Conservation (phyloP, 1,140 invertebrate species). For the Tachypleus tridentatus region DNA sequence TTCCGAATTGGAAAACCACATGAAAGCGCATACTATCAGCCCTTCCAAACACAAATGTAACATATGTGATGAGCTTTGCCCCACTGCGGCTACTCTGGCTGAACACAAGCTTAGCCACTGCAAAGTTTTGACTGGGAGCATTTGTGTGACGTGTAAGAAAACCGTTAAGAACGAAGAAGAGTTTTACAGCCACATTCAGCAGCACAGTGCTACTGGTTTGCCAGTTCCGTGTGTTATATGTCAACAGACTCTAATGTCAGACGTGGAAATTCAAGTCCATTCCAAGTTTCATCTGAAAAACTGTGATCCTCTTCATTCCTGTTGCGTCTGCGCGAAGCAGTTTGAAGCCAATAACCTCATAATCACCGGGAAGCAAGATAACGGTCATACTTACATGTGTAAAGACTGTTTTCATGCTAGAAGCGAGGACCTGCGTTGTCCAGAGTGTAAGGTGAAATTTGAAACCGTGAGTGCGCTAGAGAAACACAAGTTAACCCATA, state of each 20-base stretch:
- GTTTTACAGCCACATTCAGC: conserved; percentile 45
- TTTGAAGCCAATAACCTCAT: conserved; percentile 32
- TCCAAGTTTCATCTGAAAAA: conserved; percentile 54
- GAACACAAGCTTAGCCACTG: conserved; percentile 88
- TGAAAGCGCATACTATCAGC: conserved; percentile 46
- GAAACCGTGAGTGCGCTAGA: conserved; percentile 42
- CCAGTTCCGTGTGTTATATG: conserved; percentile 75
- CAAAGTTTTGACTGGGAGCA: conserved; percentile 44
- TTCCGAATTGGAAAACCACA: conserved; percentile 77
- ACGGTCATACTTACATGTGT: conserved; percentile 40
- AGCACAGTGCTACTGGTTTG: conserved; percentile 40
- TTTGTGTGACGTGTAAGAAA: conserved; percentile 10
- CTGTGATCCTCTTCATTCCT: conserved; percentile 39
- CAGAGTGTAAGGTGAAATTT: conserved; percentile 46
- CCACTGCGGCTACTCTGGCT: conserved; percentile 63
- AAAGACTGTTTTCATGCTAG: conserved; percentile 46
- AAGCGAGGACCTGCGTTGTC: conserved; percentile 34
- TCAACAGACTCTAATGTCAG: conserved; percentile 75
- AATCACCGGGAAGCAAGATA: conserved; percentile 24
- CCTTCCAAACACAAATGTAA: conserved; percentile 79
- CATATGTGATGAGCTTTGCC: conserved; percentile 86
- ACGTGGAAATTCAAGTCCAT: conserved; percentile 76
- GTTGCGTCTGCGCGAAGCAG: conserved; percentile 43
- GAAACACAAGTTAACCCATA: conserved; percentile 34
- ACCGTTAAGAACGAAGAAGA: conserved; percentile 13